These are phyloP conservation scores for Pyrocoelia pectoralis DNA, from an alignment of 2,888 invertebrate species.

Conservation along the genomic window DNA sequence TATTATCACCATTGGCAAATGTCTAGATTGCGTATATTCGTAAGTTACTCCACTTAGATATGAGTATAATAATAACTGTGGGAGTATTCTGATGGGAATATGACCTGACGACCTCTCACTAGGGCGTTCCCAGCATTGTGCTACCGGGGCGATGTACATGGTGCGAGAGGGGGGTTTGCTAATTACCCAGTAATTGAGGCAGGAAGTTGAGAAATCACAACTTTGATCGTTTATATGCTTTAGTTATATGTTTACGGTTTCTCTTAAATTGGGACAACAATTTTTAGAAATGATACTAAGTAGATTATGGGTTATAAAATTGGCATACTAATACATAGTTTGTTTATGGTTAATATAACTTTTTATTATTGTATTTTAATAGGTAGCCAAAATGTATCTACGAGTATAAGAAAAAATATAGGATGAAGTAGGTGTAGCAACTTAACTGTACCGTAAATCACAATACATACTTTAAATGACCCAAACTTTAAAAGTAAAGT, in stretches of 20 bases:
- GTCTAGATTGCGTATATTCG: constrained; percentile 24
- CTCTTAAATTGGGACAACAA: constrained; percentile 24
- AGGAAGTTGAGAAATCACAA: constrained; percentile 59
- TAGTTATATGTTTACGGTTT: constrained; percentile 22
- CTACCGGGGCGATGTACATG: constrained; percentile 47
- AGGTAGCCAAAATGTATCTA: too few species aligned
- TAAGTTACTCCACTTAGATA: constrained; percentile 41
- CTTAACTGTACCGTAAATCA: too few species aligned
- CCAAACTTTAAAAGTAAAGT: background rate
- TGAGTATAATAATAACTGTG: constrained; percentile 57
- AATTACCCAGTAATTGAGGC: constrained; percentile 60
- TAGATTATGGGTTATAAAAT: background rate
- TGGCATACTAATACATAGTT: too few species aligned
- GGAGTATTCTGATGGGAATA: constrained; percentile 62
- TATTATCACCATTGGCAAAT: constrained; percentile 26
- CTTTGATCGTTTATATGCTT: constrained; percentile 27
- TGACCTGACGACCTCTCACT: constrained; percentile 60
- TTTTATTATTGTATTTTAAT: too few species aligned
- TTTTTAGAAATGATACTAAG: background rate
- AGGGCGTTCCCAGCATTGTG: constrained; percentile 61
- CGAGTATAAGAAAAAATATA: too few species aligned
- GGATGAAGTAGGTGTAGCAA: too few species aligned
- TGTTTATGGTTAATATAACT: too few species aligned
- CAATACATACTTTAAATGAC: too few species aligned
- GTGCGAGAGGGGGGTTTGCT: constrained; percentile 48